Conservation (phyloP, 1,140 invertebrate genomes). For the Lepidotrigona ventralis region DNA sequence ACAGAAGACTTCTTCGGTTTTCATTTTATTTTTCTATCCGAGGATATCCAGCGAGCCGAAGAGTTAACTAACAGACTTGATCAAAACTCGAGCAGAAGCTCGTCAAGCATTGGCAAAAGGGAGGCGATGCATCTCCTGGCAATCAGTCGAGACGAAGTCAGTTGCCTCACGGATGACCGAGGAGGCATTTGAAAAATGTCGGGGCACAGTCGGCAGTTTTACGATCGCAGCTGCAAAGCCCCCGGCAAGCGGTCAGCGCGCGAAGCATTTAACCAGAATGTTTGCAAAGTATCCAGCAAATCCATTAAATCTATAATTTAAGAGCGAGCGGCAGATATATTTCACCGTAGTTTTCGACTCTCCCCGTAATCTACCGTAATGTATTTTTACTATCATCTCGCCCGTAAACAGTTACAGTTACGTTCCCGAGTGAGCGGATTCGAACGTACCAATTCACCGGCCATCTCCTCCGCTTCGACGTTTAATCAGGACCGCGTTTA, state of each 20-base stretch:
- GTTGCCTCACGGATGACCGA: conserved; percentile 20
- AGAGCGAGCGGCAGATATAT: conserved; percentile 41
- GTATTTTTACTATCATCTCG: conserved; percentile 42
- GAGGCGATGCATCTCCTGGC: neutral
- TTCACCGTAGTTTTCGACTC: conserved; percentile 23
- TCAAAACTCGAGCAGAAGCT: neutral
- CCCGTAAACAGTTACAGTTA: conserved; percentile 34
- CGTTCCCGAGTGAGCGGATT: neutral
- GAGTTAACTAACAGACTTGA: neutral
- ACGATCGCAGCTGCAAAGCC: conserved; percentile 55
- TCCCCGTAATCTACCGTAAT: conserved; percentile 36
- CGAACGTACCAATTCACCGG: no score
- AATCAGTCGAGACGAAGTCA: conserved; percentile 4
- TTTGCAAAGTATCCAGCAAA: conserved; percentile 52
- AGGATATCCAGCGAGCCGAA: neutral
- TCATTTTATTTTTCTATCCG: neutral
- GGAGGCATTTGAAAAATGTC: conserved; percentile 52
- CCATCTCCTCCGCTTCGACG: no score
- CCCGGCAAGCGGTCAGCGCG: neutral
- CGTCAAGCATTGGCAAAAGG: neutral
- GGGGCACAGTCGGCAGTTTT: conserved; percentile 47
- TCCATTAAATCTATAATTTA: conserved; percentile 61
- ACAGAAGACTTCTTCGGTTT: neutral
- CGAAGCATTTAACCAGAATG: conserved; percentile 39
- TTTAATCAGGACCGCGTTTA: conserved; percentile 35